These are phyloP conservation scores for Microtus oregoni DNA, from an alignment of 2,113 vertebrate genomes.

Conservation along the genomic window DNA sequence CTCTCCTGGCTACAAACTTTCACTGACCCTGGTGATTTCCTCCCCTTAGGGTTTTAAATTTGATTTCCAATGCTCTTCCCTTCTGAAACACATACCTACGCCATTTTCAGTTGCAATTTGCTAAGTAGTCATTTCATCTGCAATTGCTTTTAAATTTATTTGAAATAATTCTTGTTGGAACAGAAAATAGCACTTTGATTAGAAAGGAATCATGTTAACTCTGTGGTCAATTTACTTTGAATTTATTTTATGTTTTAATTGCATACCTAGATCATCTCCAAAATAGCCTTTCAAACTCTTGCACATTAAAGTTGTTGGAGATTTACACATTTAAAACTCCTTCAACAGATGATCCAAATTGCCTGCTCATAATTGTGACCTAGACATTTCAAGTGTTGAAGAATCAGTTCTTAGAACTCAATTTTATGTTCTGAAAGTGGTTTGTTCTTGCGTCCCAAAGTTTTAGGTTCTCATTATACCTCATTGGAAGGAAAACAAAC, in stretches of 20 bases:
- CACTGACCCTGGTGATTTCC: constrained; percentile 79
- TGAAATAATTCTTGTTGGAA: constrained; percentile 45
- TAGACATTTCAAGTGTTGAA: background rate
- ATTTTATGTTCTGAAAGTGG: background rate
- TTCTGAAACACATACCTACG: constrained; percentile 44
- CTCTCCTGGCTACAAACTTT: constrained; percentile 68
- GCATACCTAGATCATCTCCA: background rate
- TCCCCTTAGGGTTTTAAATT: constrained; percentile 66
- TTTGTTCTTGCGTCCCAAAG: background rate
- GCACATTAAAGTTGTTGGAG: background rate
- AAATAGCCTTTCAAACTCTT: constrained; percentile 5
- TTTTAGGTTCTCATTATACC: background rate
- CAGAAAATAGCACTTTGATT: constrained; percentile 38
- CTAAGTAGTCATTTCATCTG: constrained; percentile 53
- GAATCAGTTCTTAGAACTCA: background rate
- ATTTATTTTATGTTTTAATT: constrained; percentile 51
- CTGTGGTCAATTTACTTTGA: constrained; percentile 34
- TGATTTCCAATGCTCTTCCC: constrained; percentile 59
- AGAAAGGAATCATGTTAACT: constrained; percentile 35
- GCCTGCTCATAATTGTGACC: background rate
- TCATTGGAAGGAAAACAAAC: background rate
- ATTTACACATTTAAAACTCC: background rate
- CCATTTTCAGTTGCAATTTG: constrained; percentile 44
- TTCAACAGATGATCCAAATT: background rate
- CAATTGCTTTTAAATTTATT: constrained; percentile 43